Conservation (phyloP, 2,797 vertebrate species). For the Protosalanx chinensis region DNA sequence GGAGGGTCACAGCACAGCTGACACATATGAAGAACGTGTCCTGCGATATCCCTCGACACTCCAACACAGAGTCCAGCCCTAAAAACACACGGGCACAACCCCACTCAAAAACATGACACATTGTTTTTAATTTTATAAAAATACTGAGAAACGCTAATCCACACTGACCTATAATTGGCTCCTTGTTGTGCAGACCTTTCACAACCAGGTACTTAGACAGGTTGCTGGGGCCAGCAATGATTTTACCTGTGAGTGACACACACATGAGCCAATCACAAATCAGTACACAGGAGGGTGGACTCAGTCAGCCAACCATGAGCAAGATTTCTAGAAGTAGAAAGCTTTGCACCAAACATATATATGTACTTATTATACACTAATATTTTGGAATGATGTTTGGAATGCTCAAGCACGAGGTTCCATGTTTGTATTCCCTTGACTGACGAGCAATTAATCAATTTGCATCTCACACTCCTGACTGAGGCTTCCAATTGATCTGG, state of each 20-base stretch:
- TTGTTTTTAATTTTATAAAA: not conserved
- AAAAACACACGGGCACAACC: not conserved
- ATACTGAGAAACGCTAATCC: not conserved
- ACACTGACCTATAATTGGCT: constrained; percentile 56
- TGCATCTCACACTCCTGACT: not conserved
- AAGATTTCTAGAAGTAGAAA: too few species aligned
- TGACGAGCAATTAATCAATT: not conserved
- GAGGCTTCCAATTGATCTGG: too few species aligned
- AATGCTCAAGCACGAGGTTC: too few species aligned
- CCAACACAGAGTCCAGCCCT: constrained; percentile 60
- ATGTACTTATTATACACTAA: too few species aligned
- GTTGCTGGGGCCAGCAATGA: constrained; percentile 23
- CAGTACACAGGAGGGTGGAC: not conserved
- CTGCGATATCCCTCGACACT: constrained; percentile 40
- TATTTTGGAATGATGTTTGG: too few species aligned
- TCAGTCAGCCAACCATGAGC: not conserved
- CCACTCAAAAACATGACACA: constrained; percentile 1
- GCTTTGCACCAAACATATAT: too few species aligned
- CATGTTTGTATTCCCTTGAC: not conserved
- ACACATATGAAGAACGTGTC: constrained; percentile 57
- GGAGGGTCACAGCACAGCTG: constrained; percentile 47
- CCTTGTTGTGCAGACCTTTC: not conserved
- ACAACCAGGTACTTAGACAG: constrained; percentile 44
- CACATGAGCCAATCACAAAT: not conserved
- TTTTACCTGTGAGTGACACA: constrained; percentile 32